Evolutionary conservation across 2,888 invertebrate species (phyloP).

Genomic region (Cryptosula pallasiana): DNA sequence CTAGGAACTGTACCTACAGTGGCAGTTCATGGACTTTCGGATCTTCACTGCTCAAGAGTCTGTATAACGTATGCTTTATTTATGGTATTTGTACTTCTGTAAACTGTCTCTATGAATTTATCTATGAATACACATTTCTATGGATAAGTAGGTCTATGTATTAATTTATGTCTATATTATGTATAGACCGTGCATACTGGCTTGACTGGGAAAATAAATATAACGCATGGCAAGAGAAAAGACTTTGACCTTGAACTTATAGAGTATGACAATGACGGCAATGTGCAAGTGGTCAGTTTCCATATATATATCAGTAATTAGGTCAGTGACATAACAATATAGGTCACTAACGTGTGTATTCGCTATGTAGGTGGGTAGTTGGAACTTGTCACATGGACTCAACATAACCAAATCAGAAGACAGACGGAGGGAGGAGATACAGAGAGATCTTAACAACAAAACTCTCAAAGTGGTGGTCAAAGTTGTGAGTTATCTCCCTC

Average conservation of each 20-base stretch:
- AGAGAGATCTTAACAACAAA: conserved; percentile 15
- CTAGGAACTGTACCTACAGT: background rate
- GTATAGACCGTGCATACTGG: background rate
- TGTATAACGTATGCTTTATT: background rate
- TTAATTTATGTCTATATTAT: background rate
- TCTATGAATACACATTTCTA: too few species aligned
- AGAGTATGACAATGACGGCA: conserved; percentile 18
- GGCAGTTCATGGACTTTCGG: background rate
- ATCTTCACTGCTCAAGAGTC: background rate
- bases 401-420: conserved; percentile 3
- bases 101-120: too few species aligned
- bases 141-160: background rate
- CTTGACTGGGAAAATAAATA: conserved; percentile 7
- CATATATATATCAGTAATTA: too few species aligned
- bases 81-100: too few species aligned
- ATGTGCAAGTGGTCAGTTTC: background rate
- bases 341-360: too few species aligned
- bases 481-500: background rate
- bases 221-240: background rate
- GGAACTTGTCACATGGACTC: background rate
- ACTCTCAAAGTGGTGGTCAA: conserved; percentile 19
- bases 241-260: conserved; percentile 21
- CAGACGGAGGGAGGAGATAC: background rate
- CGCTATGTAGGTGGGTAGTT: conserved; percentile 15
- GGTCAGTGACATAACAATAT: too few species aligned